Base-by-base conservation (phyloP, 2,888 invertebrate genomes). In the Sialis fuliginosa region DNA sequence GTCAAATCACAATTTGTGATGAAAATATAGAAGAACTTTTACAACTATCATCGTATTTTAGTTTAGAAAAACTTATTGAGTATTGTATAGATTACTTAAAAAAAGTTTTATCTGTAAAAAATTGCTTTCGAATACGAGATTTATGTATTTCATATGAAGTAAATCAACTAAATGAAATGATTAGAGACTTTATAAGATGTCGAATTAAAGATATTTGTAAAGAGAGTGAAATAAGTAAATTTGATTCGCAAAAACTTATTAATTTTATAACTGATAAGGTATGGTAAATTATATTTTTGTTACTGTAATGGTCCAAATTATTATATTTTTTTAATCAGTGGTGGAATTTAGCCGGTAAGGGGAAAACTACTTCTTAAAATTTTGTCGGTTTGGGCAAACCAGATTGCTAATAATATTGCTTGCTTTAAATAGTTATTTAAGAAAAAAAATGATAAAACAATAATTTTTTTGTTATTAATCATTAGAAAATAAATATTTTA, bases 51-150 rank as follows among this genome's bases (percentile, higher is more conserved):
- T 75, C 77, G 60, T 74, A 75, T 58, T 76, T 79, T 59, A 64
- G 77, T 55, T 69, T 79, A 48, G 64, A 66, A 33, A 71, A 71
- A 59, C 60, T 80, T 52, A 75, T 77, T 56, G 64, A 65, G 51
- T 74, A 77, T 57, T 79, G 79, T 64, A 73, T 74, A 48, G 76
- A 77, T 55, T 78, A 74, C 55, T 61, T 80, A 54, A 72, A 76
- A 52, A 65, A 74, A 45, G 75, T 74, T 61, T 57, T 79, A 52
- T 74, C 72, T 58, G 61, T 72, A 41, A 68, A 71, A 47, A 79
- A 78, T 62, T 77, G 78, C 60, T 63, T 79, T 22, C 70, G 71
- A 51, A 74, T 76, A 6, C 71, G 71, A 57, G 72, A 73, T 53
- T 60, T 78, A 54, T 74, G 76, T 2, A 69, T 72, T 51, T 69